Percentiles rank a stretch among this genome's conserved stretches.
Evolutionary conservation across 2,888 invertebrate genomes (phyloP).

Genomic region (Helleia helle): DNA sequence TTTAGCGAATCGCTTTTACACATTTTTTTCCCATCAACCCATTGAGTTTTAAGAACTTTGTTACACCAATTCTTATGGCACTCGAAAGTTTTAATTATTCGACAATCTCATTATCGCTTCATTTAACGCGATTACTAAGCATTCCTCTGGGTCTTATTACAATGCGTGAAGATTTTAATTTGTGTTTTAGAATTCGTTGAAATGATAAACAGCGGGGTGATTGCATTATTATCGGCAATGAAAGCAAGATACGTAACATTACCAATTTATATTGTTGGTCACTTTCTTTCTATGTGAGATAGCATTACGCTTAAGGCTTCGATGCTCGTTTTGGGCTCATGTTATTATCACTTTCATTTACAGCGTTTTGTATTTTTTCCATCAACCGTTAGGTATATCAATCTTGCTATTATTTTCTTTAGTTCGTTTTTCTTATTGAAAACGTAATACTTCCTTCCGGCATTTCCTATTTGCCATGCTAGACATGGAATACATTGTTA

Average conservation of each 20-base stretch:
- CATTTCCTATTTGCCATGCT: too few species aligned
- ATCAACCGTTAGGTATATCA: constrained; percentile 1
- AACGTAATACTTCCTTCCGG: too few species aligned
- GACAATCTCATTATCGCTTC: constrained; percentile 29
- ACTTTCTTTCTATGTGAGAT: constrained; percentile 38
- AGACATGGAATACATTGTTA: too few species aligned
- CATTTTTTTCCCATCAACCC: constrained; percentile 25
- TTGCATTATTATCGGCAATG: constrained; percentile 26
- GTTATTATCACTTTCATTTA: constrained; percentile 8
- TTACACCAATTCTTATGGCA: constrained; percentile 31
- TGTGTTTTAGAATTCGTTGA: constrained; percentile 10
- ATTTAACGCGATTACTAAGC: constrained; percentile 19
- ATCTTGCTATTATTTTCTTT: constrained; percentile 6
- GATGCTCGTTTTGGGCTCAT: constrained; percentile 8
- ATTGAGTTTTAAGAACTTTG: constrained; percentile 24
- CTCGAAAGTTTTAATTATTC: constrained; percentile 59
- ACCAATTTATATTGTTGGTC: constrained; percentile 38
- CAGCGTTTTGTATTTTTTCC: constrained; percentile 5
- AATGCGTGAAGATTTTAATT: constrained; percentile 8
- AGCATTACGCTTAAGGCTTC: constrained; percentile 8
- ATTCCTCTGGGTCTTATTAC: constrained; percentile 6
- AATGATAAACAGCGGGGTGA: constrained; percentile 15
- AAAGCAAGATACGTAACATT: constrained; percentile 47
- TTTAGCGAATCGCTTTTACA: constrained; percentile 12
- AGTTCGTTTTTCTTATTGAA: constrained; percentile 10